A percentile compares a stretch with the other conserved stretches of the same genome.
These are phyloP conservation scores for Platynereis dumerilii DNA, from an alignment of 2,888 invertebrate genomes.

Conservation along the genomic window DNA sequence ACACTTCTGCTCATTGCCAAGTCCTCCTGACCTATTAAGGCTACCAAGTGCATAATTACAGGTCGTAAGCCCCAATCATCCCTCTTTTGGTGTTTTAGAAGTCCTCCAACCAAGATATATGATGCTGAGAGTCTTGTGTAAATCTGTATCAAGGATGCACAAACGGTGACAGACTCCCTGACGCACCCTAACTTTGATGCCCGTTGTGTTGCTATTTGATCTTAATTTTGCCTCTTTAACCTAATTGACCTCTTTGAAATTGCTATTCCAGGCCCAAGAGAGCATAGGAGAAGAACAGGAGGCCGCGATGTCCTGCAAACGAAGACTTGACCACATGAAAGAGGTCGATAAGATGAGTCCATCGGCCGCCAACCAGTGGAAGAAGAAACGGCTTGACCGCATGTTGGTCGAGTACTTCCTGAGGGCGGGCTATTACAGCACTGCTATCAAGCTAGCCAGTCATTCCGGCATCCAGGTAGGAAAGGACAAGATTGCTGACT, in stretches of 20 bases:
- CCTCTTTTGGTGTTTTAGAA: no score
- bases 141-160: no score
- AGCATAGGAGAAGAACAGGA: conserved; percentile 90
- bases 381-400: conserved; percentile 85
- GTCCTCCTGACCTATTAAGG: no score
- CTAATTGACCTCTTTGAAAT: neutral
- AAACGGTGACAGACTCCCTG: no score
- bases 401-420: conserved; percentile 97
- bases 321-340: conserved; percentile 89
- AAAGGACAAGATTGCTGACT: no score
- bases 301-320: conserved; percentile 88
- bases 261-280: conserved; percentile 77
- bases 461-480: conserved; percentile 69
- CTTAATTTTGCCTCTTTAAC: neutral
- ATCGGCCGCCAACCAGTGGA: conserved; percentile 74
- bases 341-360: conserved; percentile 65
- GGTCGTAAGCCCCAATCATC: no score
- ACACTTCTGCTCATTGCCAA: no score
- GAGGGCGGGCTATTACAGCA: conserved; percentile 92
- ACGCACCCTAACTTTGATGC: no score
- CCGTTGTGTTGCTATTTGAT: no score
- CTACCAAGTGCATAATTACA: no score
- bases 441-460: conserved; percentile 86
- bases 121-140: no score
- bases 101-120: no score